Evolutionary conservation across 1,140 invertebrate genomes (phyloP), one percentile per base, ranked within the genome.

Genomic region (Calliphora vicina): DNA sequence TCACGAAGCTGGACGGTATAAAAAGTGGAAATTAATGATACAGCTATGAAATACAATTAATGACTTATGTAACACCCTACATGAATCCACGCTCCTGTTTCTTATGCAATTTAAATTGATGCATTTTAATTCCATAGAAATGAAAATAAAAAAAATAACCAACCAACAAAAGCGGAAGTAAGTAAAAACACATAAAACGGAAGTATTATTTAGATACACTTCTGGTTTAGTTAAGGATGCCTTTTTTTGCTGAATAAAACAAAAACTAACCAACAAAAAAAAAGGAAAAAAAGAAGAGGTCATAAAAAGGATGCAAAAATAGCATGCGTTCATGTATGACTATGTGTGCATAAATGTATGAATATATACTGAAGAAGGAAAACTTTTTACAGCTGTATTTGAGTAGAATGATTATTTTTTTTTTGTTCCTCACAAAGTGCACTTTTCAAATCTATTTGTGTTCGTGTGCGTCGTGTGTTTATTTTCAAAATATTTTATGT

Each of bases 181-280:
- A 76, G 73, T 78, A 78, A 78, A 78, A 78, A 78, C 35, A 20
- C 42, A 78, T 78, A 78, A 78, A 78, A 78, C 73, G 74, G 74
- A 78, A 78, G 35, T 45, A 78, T 78, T 45, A 78, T 78, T 78
- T 78, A 78, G 35, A 78, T 78, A 43, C 42, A 78, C 74, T 78
- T 78, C 74, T 78, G 74, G 74, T 78, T 78, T 67, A 67, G 61
- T 23, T 67, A n/a, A 23, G 20, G 57, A 67, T 67, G 15, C 57
- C n/a, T 23, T 20, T 67, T 17, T 9, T 23, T 67, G 29, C 45
- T 17, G 17, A 57, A 57, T 57, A 15, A 57, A 57, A n/a, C 45
- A 57, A 57, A 29, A 29, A 2, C 8, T 2, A 57, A 57, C 4
- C 15, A 57, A 57, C n/a, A 17, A 67, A 4, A 23, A 67, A 67